Base-by-base conservation (phyloP, 2,797 vertebrate genomes). In the Aythya fuligula region DNA sequence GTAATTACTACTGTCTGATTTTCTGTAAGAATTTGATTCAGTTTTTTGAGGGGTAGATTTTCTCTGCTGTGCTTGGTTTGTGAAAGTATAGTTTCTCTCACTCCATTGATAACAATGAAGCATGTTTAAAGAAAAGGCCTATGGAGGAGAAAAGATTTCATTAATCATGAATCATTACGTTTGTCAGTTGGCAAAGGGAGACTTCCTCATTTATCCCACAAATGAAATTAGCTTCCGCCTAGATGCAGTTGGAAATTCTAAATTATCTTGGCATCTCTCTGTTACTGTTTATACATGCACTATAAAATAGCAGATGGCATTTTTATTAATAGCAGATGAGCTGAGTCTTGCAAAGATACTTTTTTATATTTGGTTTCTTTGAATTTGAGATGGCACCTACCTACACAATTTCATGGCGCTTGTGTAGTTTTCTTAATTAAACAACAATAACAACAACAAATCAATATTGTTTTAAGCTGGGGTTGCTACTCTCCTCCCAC, bases 111-210 rank as follows among this genome's bases (percentile, higher is more conserved):
- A 96, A 96, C 89, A 89, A 85, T 86, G 97, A 71, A 70, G 75
- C 94, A 87, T 93, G 94, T 79, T 60, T 95, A 95, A 97, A 97
- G 85, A 84, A 93, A 93, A 97, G 73, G 93, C 95, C 95, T 97
- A 94, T 72, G 92, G 94, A 97, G 93, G 76, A 97, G 95, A 95
- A 97, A 97, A 95, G 92, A 95, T 96, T 97, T 96, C 97, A 98
- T 98, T 98, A 98, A 98, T 98, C 98, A 98, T 97, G 97, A 98
- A 97, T 98, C 98, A 98, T 98, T 98, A 97, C 78, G 39, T 97
- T 98, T 98, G 97, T 98, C 98, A 97, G 97, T 97, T 98, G 98
- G 98, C 98, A 98, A 95, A 96, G 94, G 86, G 94, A 97, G 94
- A 96, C 97, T 98, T 98, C 97, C 97, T 98, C 97, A 97, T 98